Percentiles rank a stretch among this genome's conserved stretches.
These are phyloP conservation scores for Acrobasis consociella DNA, from an alignment of 2,888 invertebrate genomes.

Conservation along the genomic window DNA sequence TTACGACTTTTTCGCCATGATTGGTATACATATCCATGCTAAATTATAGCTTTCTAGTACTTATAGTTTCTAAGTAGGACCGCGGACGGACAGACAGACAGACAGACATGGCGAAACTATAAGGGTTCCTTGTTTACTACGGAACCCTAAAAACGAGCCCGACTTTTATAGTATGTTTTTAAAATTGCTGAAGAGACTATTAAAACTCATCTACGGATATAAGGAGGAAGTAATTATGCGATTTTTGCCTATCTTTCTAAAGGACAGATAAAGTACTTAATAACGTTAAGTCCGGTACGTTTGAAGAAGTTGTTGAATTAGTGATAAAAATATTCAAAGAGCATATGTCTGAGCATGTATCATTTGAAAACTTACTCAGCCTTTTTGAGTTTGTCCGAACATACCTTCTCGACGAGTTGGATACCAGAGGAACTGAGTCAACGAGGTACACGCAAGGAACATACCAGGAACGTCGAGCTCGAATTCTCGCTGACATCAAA, in stretches of 20 bases:
- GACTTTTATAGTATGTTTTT: constrained; percentile 2
- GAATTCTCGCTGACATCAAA: constrained; percentile 7
- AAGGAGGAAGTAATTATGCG: neutral
- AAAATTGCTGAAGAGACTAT: constrained; percentile 8
- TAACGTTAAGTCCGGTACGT: neutral
- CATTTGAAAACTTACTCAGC: constrained; percentile 17
- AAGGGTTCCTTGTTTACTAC: too few species aligned
- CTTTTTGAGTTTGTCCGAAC: constrained; percentile 11
- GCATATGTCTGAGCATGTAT: neutral
- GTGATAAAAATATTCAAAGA: constrained; percentile 13
- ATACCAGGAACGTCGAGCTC: neutral
- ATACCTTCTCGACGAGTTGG: constrained; percentile 1
- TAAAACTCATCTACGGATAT: constrained; percentile 8
- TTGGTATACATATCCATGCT: too few species aligned
- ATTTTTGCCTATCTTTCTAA: constrained; percentile 5
- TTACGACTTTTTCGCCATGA: too few species aligned
- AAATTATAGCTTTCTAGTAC: too few species aligned
- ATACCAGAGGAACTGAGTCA: constrained; percentile 3
- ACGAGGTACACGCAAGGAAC: neutral
- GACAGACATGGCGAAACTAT: too few species aligned
- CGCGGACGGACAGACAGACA: too few species aligned
- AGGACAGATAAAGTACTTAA: constrained; percentile 3
- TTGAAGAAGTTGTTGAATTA: constrained; percentile 12
- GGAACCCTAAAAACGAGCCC: neutral
- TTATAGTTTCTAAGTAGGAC: too few species aligned